These are phyloP conservation scores for Clarias pachynema DNA, from an alignment of 2,797 vertebrate genomes.

Conservation along the genomic window DNA sequence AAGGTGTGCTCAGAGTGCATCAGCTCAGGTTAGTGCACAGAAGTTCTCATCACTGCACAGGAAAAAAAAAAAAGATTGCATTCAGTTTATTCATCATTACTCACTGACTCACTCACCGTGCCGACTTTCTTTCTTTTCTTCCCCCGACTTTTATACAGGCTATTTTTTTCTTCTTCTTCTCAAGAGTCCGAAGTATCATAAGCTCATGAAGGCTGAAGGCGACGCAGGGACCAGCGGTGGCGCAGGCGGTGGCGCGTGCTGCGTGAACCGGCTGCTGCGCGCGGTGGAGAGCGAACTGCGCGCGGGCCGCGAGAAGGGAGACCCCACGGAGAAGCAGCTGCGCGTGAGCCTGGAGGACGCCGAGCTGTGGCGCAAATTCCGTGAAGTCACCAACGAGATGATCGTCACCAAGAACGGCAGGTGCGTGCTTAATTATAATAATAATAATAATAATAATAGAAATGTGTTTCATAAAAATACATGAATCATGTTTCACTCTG, in stretches of 20 bases:
- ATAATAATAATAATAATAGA: background rate
- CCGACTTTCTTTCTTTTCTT: background rate
- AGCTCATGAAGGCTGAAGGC: conserved; percentile 77
- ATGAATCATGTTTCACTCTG: background rate
- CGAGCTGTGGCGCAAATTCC: conserved; percentile 91
- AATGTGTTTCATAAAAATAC: background rate
- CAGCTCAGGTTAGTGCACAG: background rate
- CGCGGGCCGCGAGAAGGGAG: conserved; percentile 92
- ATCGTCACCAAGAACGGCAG: conserved; percentile 98
- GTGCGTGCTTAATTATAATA: conserved; percentile 66
- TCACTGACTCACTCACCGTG: background rate
- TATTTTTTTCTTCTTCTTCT: background rate
- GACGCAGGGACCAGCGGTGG: conserved; percentile 58
- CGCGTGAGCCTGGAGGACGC: conserved; percentile 88
- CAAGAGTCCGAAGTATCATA: background rate
- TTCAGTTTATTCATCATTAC: background rate
- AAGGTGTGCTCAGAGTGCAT: conserved; percentile 39
- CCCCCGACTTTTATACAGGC: background rate
- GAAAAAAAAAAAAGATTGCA: background rate
- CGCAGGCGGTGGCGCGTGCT: conserved; percentile 67
- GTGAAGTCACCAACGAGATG: conserved; percentile 95
- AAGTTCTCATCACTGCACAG: background rate
- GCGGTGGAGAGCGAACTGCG: conserved; percentile 89
- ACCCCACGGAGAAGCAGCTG: conserved; percentile 92
- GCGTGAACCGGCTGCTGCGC: conserved; percentile 84